Evolutionary conservation across 2,113 vertebrate genomes (phyloP), one percentile per base, ranked within the genome.

Genomic region (Smithornis capensis): DNA sequence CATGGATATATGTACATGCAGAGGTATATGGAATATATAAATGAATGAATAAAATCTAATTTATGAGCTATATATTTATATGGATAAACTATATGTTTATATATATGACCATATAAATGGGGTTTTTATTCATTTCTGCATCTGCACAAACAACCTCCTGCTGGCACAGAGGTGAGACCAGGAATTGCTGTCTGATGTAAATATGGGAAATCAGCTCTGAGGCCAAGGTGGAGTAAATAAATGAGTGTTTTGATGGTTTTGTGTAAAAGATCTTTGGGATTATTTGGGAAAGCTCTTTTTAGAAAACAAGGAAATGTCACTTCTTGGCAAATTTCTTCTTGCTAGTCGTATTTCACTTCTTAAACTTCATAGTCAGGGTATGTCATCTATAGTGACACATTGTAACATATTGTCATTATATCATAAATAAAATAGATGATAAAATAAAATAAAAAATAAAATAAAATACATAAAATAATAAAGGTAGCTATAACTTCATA

Each of bases 311-410:
- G 33, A 45, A 70, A 33, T 55, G 15, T 12, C 19, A 44, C 6
- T 52, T 55, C 47, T 49, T 29, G 7, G 38, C 6, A 88, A 55
- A 92, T 45, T 6, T 40, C 4, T 33, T 82, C 24, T 47, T 88
- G 16, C 14, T 44, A 24, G 37, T 56, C 56, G 22, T 8, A 40
- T 47, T 68, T 93, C 5, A 4, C 28, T 60, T 70, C 55, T 73
- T 22, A 31, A 83, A 22, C n/a, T 52, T 52, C 7, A 17, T 19
- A 45, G 45, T 63, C 19, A 63, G 25, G 3, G 6, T 21, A 11
- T 21, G 14, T 5, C 10, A n/a, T 12, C 40, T 0, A 0, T 12
- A 19, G 38, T 14, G 47, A 84, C 18, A 52, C 23, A 12, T 9
- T 53, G 17, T 19, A 71, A 35, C 40, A 38, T 15, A 40, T 4